Base-by-base conservation (phyloP, 2,797 vertebrate species). In the Spinus pinus region DNA sequence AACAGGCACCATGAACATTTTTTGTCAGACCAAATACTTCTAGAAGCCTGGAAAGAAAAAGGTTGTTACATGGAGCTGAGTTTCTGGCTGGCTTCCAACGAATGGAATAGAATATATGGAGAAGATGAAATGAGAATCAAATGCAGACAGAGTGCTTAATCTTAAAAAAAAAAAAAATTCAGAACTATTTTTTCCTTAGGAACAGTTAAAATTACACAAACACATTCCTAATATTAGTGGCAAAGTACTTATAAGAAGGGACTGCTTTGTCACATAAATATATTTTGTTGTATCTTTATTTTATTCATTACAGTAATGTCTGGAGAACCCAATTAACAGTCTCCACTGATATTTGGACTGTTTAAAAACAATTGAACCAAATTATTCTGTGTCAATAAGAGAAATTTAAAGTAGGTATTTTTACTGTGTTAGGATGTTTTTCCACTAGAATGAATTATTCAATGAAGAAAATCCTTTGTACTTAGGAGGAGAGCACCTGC, bases 51-150 rank as follows among this genome's bases (percentile, higher is more conserved):
- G 41, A 90, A 90, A 71, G 81, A 95, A 79, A 65, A 84, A 62
- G 66, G 49, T 49, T 60, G 67, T 77, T 88, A 56, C 37, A 70
- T 13, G 53, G 66, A 75, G 60, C 62, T 60, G 81, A 18, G 37
- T 69, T 1, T 0, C 33, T 95, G 92, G 81, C 92, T 88, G 83
- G 60, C 74, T 88, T 94, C 88, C 92, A 92, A 66, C 49, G 37
- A 81, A 64, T 86, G 66, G 85, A 93, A 82, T n/a, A 60, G 81
- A 93, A 57, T 81, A 77, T 90, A 84, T 53, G 46, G 37, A 51
- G 41, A 86, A 92, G 88, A 86, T 46, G 19, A 95, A 95, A 93
- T 88, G 71, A 95, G 89, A 95, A 95, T 96, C 90, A 88, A 97
- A 95, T 88, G 92, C 64, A 86, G 86, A 70, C 64, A 88, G 86